Evolutionary conservation across 2,888 invertebrate species (phyloP).

Genomic region (Diachrysia chrysitis): DNA sequence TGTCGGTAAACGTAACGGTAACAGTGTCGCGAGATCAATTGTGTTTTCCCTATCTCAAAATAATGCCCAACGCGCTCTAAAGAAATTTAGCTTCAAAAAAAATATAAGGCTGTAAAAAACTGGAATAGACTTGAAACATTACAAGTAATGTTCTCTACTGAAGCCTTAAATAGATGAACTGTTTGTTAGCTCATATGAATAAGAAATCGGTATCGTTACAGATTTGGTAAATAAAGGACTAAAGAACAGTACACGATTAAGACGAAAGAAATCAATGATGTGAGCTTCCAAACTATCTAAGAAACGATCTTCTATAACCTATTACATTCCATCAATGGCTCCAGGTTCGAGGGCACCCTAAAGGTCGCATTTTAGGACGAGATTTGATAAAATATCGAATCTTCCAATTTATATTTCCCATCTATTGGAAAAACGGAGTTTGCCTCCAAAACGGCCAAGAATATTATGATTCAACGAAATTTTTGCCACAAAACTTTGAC

Average conservation of each 20-base stretch:
- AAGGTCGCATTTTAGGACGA: constrained; percentile 52
- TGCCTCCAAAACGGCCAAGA: constrained; percentile 44
- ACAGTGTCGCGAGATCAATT: no score
- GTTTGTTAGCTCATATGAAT: background rate
- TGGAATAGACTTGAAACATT: background rate
- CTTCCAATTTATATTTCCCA: constrained; percentile 67
- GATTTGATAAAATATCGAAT: constrained; percentile 70
- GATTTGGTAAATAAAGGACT: background rate
- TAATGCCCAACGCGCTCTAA: no score
- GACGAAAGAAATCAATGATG: background rate
- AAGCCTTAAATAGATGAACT: background rate
- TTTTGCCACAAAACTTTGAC: constrained; percentile 32
- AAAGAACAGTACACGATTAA: background rate
- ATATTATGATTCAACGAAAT: constrained; percentile 43
- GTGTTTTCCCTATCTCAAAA: no score
- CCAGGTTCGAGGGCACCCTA: constrained; percentile 32
- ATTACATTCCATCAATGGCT: constrained; percentile 41
- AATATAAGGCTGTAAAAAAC: background rate
- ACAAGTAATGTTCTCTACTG: background rate
- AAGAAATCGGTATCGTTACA: background rate
- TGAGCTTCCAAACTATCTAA: constrained; percentile 38
- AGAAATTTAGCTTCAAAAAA: no score
- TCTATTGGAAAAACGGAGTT: constrained; percentile 58
- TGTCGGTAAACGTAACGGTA: no score
- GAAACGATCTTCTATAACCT: constrained; percentile 49